phyloP scores from a whole-genome alignment of 1,140 invertebrate genomes.

The Drosophila dunni region DNA sequence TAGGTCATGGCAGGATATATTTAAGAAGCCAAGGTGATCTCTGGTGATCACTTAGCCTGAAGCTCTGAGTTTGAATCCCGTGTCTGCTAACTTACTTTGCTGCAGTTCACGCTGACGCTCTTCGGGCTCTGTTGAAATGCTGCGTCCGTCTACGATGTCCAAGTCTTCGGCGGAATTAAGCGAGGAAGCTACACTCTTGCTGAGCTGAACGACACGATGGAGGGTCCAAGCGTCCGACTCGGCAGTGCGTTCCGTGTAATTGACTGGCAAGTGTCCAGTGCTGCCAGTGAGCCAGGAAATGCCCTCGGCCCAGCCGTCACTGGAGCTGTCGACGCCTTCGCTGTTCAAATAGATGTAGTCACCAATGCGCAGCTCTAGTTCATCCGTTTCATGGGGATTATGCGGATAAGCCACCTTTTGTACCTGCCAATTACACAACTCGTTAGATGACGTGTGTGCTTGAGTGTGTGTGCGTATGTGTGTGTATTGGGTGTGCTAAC shows the following conservation, averaged over 20 bases:
- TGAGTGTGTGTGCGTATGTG: not conserved
- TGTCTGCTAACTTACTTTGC: constrained; percentile 38
- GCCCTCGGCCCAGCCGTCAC: constrained; percentile 94
- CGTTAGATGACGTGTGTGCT: not conserved
- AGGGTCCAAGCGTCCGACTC: constrained; percentile 96
- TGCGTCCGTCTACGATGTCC: constrained; percentile 85
- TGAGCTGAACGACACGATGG: constrained; percentile 89
- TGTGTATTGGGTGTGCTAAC: constrained; percentile 84
- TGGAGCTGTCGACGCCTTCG: constrained; percentile 89
- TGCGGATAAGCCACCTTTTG: constrained; percentile 93
- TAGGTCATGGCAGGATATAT: no score
- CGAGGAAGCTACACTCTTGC: constrained; percentile 84
- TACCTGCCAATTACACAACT: constrained; percentile 85
- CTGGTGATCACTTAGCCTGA: no score
- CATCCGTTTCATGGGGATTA: constrained; percentile 91
- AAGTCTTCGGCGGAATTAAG: constrained; percentile 85
- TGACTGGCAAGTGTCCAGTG: constrained; percentile 91
- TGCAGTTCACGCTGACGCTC: constrained; percentile 64
- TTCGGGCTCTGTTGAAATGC: constrained; percentile 78
- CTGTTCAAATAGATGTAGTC: constrained; percentile 94
- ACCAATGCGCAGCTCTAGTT: constrained; percentile 93
- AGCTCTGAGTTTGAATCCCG: no score
- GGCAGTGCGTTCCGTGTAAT: constrained; percentile 92
- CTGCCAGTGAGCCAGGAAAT: constrained; percentile 94
- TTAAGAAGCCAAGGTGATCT: no score